Evolutionary conservation across 2,113 vertebrate species (phyloP).

Genomic region (Myrmophylax atrothorax): DNA sequence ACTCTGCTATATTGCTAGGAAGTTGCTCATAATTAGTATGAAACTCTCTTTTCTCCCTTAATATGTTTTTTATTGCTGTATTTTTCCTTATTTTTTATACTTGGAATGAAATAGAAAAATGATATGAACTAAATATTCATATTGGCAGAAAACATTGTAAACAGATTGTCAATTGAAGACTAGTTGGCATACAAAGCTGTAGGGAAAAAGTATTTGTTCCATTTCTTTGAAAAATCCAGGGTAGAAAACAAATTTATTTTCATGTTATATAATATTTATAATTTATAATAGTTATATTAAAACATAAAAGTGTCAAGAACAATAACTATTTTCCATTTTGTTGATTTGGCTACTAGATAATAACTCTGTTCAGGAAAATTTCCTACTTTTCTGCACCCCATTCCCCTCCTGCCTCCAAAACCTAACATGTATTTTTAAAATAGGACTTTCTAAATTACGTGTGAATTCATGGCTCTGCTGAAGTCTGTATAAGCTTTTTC

Average conservation of each 20-base stretch:
- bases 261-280: background rate
- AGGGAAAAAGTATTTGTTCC: background rate
- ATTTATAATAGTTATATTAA: background rate
- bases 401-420: fast-evolving
- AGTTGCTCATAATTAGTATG: background rate
- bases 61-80: background rate
- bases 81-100: background rate
- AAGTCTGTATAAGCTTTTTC: background rate
- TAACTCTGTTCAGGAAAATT: background rate
- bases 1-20: background rate
- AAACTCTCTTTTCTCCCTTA: background rate
- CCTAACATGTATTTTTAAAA: background rate
- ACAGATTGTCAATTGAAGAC: background rate
- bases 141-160: background rate
- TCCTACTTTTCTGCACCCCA: background rate
- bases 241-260: background rate
- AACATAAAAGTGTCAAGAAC: background rate
- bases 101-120: background rate
- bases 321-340: background rate
- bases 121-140: background rate
- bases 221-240: background rate
- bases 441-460: background rate
- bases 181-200: background rate
- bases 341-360: background rate
- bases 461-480: background rate